These are phyloP conservation scores for Capricornis sumatraensis DNA, from an alignment of 2,113 vertebrate species.

Conservation along the genomic window DNA sequence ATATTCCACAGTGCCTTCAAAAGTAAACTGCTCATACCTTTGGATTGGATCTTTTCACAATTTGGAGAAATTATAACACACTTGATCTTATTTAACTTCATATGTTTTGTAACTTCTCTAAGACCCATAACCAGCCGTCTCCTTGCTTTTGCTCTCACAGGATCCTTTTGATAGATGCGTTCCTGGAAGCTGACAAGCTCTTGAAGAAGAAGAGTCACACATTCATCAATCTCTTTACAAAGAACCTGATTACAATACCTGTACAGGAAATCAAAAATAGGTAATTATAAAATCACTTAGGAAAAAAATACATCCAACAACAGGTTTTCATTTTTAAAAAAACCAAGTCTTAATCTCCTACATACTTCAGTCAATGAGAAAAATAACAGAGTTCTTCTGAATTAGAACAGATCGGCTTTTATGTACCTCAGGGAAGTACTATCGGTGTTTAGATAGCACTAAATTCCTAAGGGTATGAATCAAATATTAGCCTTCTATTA, in stretches of 20 bases:
- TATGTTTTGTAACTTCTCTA: conserved; percentile 97
- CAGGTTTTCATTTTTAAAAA: neutral
- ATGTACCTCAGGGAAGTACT: neutral
- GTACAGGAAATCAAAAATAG: conserved; percentile 31
- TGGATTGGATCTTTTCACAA: conserved; percentile 98
- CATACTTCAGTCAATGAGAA: neutral
- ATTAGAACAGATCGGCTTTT: neutral
- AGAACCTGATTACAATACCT: conserved; percentile 99
- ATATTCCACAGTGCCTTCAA: neutral
- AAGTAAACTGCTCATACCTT: conserved; percentile 82
- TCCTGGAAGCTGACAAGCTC: conserved; percentile 98
- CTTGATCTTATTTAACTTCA: conserved; percentile 97
- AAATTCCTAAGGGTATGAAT: neutral
- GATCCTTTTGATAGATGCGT: conserved; percentile 95
- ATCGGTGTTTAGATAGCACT: neutral
- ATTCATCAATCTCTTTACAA: conserved; percentile 98
- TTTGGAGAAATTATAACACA: conserved; percentile 99
- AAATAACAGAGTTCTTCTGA: neutral
- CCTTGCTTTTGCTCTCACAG: conserved; percentile 93
- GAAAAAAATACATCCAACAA: neutral
- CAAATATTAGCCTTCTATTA: neutral
- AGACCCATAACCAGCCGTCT: conserved; percentile 97
- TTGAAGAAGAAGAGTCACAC: conserved; percentile 94
- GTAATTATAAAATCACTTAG: neutral
- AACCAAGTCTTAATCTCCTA: neutral